Base-by-base conservation (phyloP, 2,797 vertebrate genomes). In the Synanceia verrucosa region DNA sequence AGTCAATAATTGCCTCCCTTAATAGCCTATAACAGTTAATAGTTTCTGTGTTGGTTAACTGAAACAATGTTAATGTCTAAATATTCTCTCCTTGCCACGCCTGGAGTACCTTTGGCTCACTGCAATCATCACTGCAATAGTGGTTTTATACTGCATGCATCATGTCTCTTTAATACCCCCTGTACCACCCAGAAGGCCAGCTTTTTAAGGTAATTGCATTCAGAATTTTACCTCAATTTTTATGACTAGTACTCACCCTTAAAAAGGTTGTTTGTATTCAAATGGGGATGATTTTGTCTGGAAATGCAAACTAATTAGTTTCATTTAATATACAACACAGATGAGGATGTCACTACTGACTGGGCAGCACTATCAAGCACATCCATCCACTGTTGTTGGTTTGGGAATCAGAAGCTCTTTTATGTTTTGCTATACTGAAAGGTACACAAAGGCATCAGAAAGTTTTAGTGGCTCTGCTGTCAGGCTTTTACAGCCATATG, bases 1-100 rank as follows among this genome's bases (percentile, higher is more conserved):
- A 65, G 44, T 67, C 61, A 74, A 71, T 70, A 62, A 73, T 59
- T 58, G 24, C 9, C 18, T 65, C 8, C 12, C 3, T 70, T n/a
- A 60, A 63, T 44, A 23, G 73, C 24, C 37, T 53, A 5, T 26
- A 51, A 55, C 2, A 2, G 16, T 56, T 62, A 33, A 77, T 71
- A 48, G 48, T 57, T 66, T 61, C 33, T 64, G 53, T 50, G 41
- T 26, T 64, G 52, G 21, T 67, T 57, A 63, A 65, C 21, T 11
- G 44, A 72, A 33, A 37, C 29, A 47, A 57, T 39, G 23, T 63
- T 44, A 57, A 51, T 44, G 62, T 66, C 33, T 55, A 36, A 44
- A 71, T 64, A 48, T 65, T 28, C 41, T 55, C 34, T 36, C 16
- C 19, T 58, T 8, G 34, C 18, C 18, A 12, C 6, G 9, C 4